Evolutionary conservation across 2,888 invertebrate species (phyloP).

Genomic region (Autographa pulchrina): DNA sequence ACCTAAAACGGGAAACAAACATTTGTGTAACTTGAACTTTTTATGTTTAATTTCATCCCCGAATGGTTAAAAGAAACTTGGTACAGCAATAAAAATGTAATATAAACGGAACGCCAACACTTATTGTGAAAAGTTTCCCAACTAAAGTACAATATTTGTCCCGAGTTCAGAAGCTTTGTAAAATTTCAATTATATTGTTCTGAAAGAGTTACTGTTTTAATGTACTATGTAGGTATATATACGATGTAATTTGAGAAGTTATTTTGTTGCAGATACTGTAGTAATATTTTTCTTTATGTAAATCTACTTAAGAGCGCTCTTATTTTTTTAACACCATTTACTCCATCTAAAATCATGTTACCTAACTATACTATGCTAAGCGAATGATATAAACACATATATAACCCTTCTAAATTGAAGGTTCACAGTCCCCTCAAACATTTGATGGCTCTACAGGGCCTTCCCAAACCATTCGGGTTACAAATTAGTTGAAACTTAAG

Average conservation of each 20-base stretch:
- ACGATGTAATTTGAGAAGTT: background rate
- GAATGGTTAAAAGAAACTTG: slow-evolving; percentile 27
- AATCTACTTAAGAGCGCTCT: too few relatives aligned
- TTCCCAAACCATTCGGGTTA: slow-evolving; percentile 16
- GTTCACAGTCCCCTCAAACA: background rate
- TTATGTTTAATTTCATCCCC: slow-evolving; percentile 25
- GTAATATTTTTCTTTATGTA: too few relatives aligned
- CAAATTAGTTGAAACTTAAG: slow-evolving; percentile 48
- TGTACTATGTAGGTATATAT: background rate
- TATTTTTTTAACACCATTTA: too few relatives aligned
- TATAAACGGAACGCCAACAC: slow-evolving; percentile 31
- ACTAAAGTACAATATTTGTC: slow-evolving; percentile 36
- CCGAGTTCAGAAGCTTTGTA: slow-evolving; percentile 22
- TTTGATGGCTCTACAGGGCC: slow-evolving; percentile 5
- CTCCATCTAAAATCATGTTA: too few relatives aligned
- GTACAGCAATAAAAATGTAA: slow-evolving; percentile 28
- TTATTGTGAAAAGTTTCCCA: slow-evolving; percentile 30
- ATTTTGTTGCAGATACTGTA: too few relatives aligned
- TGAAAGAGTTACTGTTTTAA: slow-evolving; percentile 15
- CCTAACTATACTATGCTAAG: too few relatives aligned
- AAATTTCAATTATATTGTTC: slow-evolving; percentile 15
- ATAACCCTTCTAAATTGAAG: slow-evolving; percentile 22
- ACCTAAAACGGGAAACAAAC: background rate
- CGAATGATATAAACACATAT: background rate
- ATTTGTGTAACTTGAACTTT: background rate